Percentiles rank a stretch among this genome's conserved stretches.
phyloP scores from a whole-genome alignment of 2,888 invertebrate species.

The Rhorus exstirpatorius region DNA sequence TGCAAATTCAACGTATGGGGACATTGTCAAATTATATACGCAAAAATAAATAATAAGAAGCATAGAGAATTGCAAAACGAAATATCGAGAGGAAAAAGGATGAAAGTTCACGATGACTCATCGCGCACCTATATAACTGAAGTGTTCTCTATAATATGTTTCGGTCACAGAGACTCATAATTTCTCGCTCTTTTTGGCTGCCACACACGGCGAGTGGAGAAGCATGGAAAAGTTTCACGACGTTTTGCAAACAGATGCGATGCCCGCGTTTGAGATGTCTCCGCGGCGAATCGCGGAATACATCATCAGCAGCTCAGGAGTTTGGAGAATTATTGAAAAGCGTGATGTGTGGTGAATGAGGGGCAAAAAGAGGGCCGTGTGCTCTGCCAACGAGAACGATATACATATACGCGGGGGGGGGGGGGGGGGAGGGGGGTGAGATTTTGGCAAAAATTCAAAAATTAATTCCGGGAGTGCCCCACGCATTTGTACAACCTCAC shows the following conservation, averaged over 20 bases:
- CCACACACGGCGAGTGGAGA: not conserved
- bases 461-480: slow-evolving; percentile 45
- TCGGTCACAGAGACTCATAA: slow-evolving; percentile 36
- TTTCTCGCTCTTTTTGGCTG: not conserved
- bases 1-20: too few relatives aligned
- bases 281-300: slow-evolving; percentile 2
- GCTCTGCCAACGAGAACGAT: slow-evolving; percentile 38
- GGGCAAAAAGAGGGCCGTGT: slow-evolving; percentile 64
- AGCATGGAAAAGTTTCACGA: slow-evolving; percentile 61
- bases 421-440: too few relatives aligned
- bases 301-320: slow-evolving; percentile 35
- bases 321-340: slow-evolving; percentile 53
- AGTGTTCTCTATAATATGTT: slow-evolving; percentile 32
- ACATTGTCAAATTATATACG: not conserved
- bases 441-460: slow-evolving; percentile 67
- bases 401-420: slow-evolving; percentile 1
- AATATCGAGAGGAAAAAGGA: slow-evolving; percentile 12
- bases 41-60: slow-evolving; percentile 7
- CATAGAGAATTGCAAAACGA: not conserved
- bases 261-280: not conserved
- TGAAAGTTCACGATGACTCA: slow-evolving; percentile 34
- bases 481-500: slow-evolving; percentile 12
- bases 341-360: slow-evolving; percentile 37
- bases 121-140: slow-evolving; percentile 30
- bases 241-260: slow-evolving; percentile 61